Evolutionary conservation across 37 sponge, comb jelly and placozoan genomes (phyloP), one percentile per base, ranked within the genome.

Genomic region (Haliclona indistincta): DNA sequence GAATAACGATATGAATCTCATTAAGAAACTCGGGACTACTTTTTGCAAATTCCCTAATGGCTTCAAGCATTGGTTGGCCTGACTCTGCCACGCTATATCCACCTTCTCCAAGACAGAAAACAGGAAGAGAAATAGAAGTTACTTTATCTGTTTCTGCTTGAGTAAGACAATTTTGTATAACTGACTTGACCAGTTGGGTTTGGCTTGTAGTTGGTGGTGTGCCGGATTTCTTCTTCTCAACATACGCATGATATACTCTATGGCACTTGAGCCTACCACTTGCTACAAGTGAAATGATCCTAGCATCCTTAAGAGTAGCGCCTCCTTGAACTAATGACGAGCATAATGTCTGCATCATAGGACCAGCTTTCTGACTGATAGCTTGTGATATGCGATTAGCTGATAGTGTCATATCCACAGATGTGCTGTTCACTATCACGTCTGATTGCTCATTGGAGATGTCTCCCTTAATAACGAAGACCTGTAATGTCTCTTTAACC

Each of bases 401-500:
- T 8, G 32, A 26, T 0, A 77, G 73, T 28, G 66, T 42, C 75
- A 80, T 39, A 32, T 74, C 70, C 11, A 29, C 54, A 39, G 63
- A 56, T 10, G 81, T 75, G 38, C 70, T 79, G 53, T 86, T 86
- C 13, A 86, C 87, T 36, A 86, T 74, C 1, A 80, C 63, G 37
- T 86, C 87, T 34, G 42, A 39, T 4, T 0, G 34, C 43, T 79
- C 81, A 4, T 86, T 71, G 17, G 74, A 43, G 32, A 86, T 80
- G 32, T 74, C 45, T 11, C 74, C 74, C 8, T 80, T 8, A 6
- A 54, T 35, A 33, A 84, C 40, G n/a, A n/a, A n/a, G n/a, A n/a
- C n/a, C n/a, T n/a, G n/a, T n/a, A n/a, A n/a, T n/a, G n/a, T n/a
- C n/a, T n/a, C n/a, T n/a, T n/a, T n/a, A n/a, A n/a, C n/a, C n/a